phyloP scores from a whole-genome alignment of 2,113 vertebrate species.

The Triplophysa rosa region DNA sequence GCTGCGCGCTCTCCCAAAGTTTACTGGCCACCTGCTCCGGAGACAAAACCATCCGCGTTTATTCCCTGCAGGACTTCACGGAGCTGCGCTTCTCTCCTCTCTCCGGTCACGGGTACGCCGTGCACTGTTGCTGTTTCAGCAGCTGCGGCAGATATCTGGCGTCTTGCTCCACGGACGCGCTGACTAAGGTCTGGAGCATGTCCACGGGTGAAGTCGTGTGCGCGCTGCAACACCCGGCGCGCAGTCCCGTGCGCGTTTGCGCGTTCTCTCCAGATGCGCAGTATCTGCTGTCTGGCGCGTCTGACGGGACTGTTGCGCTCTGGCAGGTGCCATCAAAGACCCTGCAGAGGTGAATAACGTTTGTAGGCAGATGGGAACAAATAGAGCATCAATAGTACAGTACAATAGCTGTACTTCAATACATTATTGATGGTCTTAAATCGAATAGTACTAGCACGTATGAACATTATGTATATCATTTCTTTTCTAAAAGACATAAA shows the following conservation, averaged over 20 bases:
- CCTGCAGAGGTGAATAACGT: slow-evolving; percentile 69
- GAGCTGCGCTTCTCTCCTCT: slow-evolving; percentile 81
- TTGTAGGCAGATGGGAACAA: no score
- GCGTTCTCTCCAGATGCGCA: slow-evolving; percentile 70
- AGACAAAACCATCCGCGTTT: slow-evolving; percentile 84
- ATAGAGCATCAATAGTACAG: neutral
- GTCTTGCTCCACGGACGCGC: slow-evolving; percentile 85
- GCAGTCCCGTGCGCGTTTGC: slow-evolving; percentile 82
- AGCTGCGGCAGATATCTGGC: slow-evolving; percentile 73
- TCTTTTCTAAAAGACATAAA: no score
- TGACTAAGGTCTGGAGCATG: slow-evolving; percentile 70
- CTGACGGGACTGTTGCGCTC: slow-evolving; percentile 79
- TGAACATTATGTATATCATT: no score
- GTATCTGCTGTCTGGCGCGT: slow-evolving; percentile 73
- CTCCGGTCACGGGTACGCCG: slow-evolving; percentile 77
- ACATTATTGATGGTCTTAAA: no score
- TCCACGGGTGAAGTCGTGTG: slow-evolving; percentile 65
- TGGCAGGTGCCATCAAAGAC: slow-evolving; percentile 75
- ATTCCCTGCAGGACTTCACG: slow-evolving; percentile 71
- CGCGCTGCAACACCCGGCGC: slow-evolving; percentile 73
- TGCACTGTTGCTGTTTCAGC: slow-evolving; percentile 88
- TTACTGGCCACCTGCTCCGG: slow-evolving; percentile 83
- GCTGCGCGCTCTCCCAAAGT: slow-evolving; percentile 79
- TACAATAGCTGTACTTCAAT: neutral
- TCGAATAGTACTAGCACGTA: no score